Evolutionary conservation across 2,888 invertebrate species (phyloP).

Genomic region (Fabriciana adippe): DNA sequence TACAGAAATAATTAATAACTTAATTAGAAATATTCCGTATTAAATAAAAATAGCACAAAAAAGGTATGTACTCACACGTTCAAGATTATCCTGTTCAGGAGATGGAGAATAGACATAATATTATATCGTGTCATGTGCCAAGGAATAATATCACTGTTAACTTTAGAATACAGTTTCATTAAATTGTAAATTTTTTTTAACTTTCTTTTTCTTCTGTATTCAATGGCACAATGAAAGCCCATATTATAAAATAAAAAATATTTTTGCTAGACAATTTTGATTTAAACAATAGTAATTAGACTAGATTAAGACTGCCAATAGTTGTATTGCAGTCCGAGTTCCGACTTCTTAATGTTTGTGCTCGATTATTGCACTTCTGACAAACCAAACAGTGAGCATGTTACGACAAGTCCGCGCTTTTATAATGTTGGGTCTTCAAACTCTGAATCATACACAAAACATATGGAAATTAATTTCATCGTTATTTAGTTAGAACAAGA

Average conservation of each 20-base stretch:
- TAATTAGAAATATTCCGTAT: too few species aligned
- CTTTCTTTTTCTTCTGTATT: slow-evolving; percentile 42
- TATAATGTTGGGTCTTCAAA: slow-evolving; percentile 4
- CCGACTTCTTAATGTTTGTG: background rate
- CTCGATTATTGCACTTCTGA: slow-evolving; percentile 6
- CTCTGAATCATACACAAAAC: slow-evolving; percentile 17
- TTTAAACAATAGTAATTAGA: slow-evolving; percentile 18
- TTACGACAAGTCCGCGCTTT: slow-evolving; percentile 35
- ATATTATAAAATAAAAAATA: slow-evolving; percentile 38
- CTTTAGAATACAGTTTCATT: too few species aligned
- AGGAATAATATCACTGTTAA: too few species aligned
- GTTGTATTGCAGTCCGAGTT: background rate
- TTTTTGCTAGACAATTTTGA: background rate
- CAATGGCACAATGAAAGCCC: slow-evolving; percentile 48
- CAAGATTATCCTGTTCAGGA: too few species aligned
- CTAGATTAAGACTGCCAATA: slow-evolving; percentile 9
- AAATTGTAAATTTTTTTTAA: slow-evolving; percentile 1
- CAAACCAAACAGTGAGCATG: slow-evolving; percentile 24
- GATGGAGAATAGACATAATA: too few species aligned
- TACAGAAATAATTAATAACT: too few species aligned
- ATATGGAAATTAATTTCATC: too few species aligned
- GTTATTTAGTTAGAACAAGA: too few species aligned
- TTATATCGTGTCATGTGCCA: too few species aligned
- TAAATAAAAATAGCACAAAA: too few species aligned
- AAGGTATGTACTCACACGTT: too few species aligned